These are phyloP conservation scores for Bambusicola thoracicus DNA, from an alignment of 2,113 vertebrate genomes.

Conservation along the genomic window DNA sequence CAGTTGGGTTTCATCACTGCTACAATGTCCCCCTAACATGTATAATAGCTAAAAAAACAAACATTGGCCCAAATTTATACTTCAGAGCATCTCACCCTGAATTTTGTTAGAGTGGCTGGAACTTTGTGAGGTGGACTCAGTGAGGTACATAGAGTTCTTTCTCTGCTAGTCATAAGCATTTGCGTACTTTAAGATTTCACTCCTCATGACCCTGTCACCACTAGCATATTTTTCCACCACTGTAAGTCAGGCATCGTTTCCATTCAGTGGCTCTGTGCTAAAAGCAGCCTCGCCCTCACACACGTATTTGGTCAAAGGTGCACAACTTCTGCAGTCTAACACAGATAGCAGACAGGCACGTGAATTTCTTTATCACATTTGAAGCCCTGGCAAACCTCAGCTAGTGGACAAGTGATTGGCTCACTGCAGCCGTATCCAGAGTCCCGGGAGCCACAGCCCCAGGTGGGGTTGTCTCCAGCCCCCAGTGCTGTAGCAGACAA, in stretches of 20 bases:
- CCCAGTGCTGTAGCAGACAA: neutral
- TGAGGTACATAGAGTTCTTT: neutral
- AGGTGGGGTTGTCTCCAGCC: neutral
- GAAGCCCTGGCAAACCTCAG: neutral
- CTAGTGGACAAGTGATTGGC: neutral
- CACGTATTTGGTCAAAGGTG: accelerated
- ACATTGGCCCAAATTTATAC: neutral
- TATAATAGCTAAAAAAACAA: neutral
- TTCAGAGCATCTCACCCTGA: neutral
- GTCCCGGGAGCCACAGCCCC: neutral
- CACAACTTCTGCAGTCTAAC: neutral
- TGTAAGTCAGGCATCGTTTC: neutral
- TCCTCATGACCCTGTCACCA: neutral
- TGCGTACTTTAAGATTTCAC: neutral
- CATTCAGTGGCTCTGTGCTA: neutral
- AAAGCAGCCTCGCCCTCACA: neutral
- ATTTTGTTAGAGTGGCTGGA: neutral
- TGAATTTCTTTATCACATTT: neutral
- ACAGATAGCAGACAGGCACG: neutral
- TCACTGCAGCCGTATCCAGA: neutral
- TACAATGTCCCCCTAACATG: neutral
- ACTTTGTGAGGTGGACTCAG: neutral
- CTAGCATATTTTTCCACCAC: neutral
- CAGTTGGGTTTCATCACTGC: neutral
- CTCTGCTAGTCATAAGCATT: neutral